Evolutionary conservation across 2,888 invertebrate genomes (phyloP).

Genomic region (Eledone cirrhosa): DNA sequence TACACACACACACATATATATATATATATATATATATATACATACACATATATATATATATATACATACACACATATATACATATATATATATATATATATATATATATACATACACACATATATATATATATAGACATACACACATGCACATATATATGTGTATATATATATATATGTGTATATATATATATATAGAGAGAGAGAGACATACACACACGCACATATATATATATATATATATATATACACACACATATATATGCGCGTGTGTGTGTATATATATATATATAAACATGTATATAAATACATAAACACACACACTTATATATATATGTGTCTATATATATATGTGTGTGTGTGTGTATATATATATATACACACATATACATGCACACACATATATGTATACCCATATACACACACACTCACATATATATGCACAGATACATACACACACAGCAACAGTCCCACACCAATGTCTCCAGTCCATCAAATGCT

Average conservation of each 20-base stretch:
- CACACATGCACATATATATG: neutral
- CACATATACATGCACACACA: neutral
- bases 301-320: too few species aligned
- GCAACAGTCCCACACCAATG: neutral
- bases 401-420: neutral
- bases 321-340: neutral
- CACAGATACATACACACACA: neutral
- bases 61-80: neutral
- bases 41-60: neutral
- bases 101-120: neutral
- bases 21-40: neutral
- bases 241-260: neutral
- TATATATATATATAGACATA: neutral
- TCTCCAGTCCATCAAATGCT: too few species aligned
- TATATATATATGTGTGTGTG: neutral
- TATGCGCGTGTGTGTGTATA: neutral
- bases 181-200: neutral
- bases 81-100: neutral
- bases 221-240: neutral
- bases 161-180: neutral
- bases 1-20: too few species aligned
- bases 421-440: neutral
- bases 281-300: too few species aligned
- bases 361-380: constrained; percentile 7
- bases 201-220: too few species aligned